These are phyloP conservation scores for Octopus bimaculoides DNA, from an alignment of 1,140 invertebrate genomes.

Conservation along the genomic window DNA sequence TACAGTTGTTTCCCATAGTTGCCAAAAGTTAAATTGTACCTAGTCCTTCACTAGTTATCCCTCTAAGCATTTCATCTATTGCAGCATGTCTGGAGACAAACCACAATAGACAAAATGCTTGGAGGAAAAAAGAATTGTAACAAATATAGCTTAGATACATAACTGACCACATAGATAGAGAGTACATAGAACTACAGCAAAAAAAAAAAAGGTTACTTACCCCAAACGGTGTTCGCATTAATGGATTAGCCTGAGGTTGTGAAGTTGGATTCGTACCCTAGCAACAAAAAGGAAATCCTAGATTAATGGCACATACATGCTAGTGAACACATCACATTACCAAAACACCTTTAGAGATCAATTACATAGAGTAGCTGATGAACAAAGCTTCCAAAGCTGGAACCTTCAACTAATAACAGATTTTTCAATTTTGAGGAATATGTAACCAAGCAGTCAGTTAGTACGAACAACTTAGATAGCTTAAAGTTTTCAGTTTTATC, in stretches of 20 bases:
- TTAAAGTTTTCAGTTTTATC: too few relatives aligned
- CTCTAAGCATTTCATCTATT: neutral
- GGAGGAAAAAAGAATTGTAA: neutral
- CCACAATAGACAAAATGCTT: neutral
- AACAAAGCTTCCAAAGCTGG: too few relatives aligned
- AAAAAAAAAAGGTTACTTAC: slow-evolving; percentile 17
- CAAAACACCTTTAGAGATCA: too few relatives aligned
- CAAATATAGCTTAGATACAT: neutral
- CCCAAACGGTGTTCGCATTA: slow-evolving; percentile 36
- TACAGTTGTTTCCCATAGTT: too few relatives aligned
- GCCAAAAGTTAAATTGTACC: neutral
- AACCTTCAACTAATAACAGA: too few relatives aligned
- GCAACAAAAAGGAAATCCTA: slow-evolving; percentile 17
- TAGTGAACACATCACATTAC: too few relatives aligned
- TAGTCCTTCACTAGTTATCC: neutral
- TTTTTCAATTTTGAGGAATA: too few relatives aligned
- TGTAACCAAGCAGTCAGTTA: too few relatives aligned
- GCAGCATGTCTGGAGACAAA: neutral
- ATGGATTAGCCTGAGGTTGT: slow-evolving; percentile 29
- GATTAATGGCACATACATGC: too few relatives aligned
- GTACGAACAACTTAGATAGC: too few relatives aligned
- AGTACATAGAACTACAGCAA: neutral
- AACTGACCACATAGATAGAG: neutral
- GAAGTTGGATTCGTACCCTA: slow-evolving; percentile 17
- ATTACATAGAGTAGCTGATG: too few relatives aligned